These are phyloP conservation scores for Lates calcarifer DNA, from an alignment of 2,113 vertebrate species.

Conservation along the genomic window DNA sequence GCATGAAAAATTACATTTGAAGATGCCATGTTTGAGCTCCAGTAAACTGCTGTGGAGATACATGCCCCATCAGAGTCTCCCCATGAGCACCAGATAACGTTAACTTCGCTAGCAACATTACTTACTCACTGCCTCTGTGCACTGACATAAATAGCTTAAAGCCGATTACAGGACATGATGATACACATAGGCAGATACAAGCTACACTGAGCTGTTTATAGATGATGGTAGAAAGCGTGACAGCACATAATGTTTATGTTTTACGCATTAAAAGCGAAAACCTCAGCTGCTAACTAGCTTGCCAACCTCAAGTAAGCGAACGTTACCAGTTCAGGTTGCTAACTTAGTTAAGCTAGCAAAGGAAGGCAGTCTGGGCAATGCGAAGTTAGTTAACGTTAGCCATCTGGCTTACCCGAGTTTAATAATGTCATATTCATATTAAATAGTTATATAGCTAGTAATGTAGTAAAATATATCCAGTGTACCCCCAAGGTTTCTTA, in stretches of 20 bases:
- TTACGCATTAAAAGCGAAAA: background rate
- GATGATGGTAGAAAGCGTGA: background rate
- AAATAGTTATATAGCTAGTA: background rate
- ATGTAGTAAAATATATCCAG: no score
- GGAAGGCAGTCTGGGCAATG: background rate
- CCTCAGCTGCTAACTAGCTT: background rate
- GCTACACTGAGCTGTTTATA: background rate
- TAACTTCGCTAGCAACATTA: conserved; percentile 19
- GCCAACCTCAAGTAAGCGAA: background rate
- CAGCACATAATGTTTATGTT: background rate
- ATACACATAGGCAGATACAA: conserved; percentile 34
- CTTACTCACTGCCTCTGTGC: conserved; percentile 3
- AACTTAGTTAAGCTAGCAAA: conserved; percentile 36
- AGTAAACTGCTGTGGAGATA: background rate
- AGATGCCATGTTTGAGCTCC: background rate
- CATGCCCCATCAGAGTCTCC: background rate
- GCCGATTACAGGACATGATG: conserved; percentile 68
- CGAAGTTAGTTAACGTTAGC: conserved; percentile 4
- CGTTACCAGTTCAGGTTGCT: background rate
- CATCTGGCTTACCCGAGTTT: background rate
- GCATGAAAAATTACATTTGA: background rate
- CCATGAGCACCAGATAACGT: background rate
- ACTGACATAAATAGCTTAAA: conserved; percentile 70
- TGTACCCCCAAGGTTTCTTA: background rate
- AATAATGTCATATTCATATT: background rate